Percentiles rank a stretch among this genome's conserved stretches.
These are phyloP conservation scores for Sylvia atricapilla DNA, from an alignment of 2,113 vertebrate species.

Conservation along the genomic window DNA sequence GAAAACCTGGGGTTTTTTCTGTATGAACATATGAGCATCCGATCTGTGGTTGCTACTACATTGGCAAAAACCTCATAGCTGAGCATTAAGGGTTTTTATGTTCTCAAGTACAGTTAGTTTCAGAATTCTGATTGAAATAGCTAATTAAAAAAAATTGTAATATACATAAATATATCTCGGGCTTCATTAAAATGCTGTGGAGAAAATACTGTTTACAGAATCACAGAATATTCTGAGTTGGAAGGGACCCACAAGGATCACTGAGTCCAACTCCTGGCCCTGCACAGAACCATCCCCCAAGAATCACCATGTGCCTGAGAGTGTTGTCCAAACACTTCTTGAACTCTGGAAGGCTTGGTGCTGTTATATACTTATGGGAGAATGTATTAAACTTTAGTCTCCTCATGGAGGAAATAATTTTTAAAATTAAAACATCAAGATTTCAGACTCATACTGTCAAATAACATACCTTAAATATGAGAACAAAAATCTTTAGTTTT, in stretches of 20 bases:
- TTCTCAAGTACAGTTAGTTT: constrained; percentile 6
- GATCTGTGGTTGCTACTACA: not conserved
- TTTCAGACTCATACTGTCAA: not conserved
- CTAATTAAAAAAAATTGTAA: not conserved
- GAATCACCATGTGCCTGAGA: not conserved
- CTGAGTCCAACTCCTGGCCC: not conserved
- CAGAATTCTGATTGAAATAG: not conserved
- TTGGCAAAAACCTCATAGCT: not conserved
- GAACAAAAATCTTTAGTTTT: not conserved
- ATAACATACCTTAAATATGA: not conserved
- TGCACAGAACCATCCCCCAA: not conserved
- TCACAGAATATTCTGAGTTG: not conserved
- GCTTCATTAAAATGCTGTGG: not conserved
- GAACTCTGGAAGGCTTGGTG: not conserved
- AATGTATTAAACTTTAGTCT: not conserved
- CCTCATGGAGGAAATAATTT: not conserved
- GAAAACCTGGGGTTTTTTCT: not conserved
- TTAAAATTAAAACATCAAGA: not conserved
- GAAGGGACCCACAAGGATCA: not conserved
- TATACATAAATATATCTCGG: not conserved
- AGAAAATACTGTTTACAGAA: not conserved
- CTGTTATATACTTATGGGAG: not conserved
- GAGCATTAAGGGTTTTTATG: not conserved
- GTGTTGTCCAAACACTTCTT: not conserved
- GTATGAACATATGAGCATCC: not conserved